Conservation (phyloP, 2,888 invertebrate species). For the Oligia strigilis region DNA sequence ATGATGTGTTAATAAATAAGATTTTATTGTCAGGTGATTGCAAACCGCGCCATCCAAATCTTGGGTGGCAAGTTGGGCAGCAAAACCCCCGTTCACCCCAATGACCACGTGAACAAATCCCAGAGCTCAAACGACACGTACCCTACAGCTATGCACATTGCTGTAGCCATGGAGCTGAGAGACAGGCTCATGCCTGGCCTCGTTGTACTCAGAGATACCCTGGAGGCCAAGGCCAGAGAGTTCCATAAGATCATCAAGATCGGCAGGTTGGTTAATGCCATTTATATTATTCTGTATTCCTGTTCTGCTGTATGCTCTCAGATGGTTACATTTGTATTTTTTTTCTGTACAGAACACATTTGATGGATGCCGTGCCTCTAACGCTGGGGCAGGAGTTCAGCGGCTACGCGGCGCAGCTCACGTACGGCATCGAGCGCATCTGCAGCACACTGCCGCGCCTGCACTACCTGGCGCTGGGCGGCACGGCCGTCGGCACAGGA, state of each 20-base stretch:
- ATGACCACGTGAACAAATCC: constrained; percentile 99
- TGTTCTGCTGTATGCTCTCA: background rate
- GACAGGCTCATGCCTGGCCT: constrained; percentile 96
- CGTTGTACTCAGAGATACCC: constrained; percentile 92
- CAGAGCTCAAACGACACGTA: constrained; percentile 99
- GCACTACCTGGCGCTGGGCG: constrained; percentile 97
- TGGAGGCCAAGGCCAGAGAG: constrained; percentile 94
- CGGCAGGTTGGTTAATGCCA: constrained; percentile 91
- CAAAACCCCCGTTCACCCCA: constrained; percentile 99
- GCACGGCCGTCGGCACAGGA: constrained; percentile 99
- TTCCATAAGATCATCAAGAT: constrained; percentile 98
- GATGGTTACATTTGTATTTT: background rate
- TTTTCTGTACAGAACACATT: constrained; percentile 91
- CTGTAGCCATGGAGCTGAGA: constrained; percentile 96
- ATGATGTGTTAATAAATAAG: background rate
- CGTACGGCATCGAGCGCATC: constrained; percentile 96
- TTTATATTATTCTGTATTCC: background rate
- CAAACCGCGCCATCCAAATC: constrained; percentile 97
- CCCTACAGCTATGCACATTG: constrained; percentile 99
- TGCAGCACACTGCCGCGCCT: constrained; percentile 95
- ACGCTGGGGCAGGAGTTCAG: constrained; percentile 99
- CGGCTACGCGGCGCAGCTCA: constrained; percentile 96
- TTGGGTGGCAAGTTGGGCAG: constrained; percentile 97
- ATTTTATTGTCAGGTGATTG: constrained; percentile 91
- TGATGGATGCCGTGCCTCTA: constrained; percentile 98